A percentile compares a stretch with the other conserved stretches of the same genome.
phyloP scores from a whole-genome alignment of 2,888 invertebrate species.

The Dasysyrphus tricinctus region DNA sequence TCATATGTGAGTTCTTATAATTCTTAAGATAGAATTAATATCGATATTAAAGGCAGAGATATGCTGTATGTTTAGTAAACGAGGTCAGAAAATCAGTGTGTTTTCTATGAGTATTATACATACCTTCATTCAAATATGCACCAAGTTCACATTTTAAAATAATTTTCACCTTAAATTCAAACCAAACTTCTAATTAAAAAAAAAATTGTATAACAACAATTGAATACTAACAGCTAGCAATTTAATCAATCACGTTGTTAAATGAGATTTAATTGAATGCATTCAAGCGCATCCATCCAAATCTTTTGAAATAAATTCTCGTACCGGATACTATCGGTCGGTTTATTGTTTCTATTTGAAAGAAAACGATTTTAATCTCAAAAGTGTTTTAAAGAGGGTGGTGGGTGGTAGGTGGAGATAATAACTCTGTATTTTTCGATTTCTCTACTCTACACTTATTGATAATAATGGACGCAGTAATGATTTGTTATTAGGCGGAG shows the following conservation, averaged over 20 bases:
- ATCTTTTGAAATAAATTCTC: constrained; percentile 10
- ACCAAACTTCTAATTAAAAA: constrained; percentile 33
- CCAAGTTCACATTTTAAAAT: not conserved
- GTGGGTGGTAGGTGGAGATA: not conserved
- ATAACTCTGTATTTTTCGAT: not conserved
- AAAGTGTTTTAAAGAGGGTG: not conserved
- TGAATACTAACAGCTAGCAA: not conserved
- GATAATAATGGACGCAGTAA: not conserved
- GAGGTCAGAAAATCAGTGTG: not conserved
- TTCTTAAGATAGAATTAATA: not conserved
- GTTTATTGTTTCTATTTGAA: not conserved
- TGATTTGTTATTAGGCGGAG: not conserved
- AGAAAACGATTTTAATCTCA: not conserved
- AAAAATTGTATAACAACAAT: constrained; percentile 15
- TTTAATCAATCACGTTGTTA: constrained; percentile 37
- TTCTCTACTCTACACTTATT: not conserved
- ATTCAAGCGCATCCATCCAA: constrained; percentile 58
- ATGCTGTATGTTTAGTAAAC: not conserved
- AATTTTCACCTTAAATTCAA: constrained; percentile 6
- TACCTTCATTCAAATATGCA: not conserved
- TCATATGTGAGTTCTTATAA: constrained; percentile 82
- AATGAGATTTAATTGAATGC: constrained; percentile 21
- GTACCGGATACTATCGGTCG: constrained; percentile 14
- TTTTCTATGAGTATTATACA: not conserved
- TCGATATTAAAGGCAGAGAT: not conserved